Base-by-base conservation (phyloP, 2,113 vertebrate genomes). In the Gyps fulvus region DNA sequence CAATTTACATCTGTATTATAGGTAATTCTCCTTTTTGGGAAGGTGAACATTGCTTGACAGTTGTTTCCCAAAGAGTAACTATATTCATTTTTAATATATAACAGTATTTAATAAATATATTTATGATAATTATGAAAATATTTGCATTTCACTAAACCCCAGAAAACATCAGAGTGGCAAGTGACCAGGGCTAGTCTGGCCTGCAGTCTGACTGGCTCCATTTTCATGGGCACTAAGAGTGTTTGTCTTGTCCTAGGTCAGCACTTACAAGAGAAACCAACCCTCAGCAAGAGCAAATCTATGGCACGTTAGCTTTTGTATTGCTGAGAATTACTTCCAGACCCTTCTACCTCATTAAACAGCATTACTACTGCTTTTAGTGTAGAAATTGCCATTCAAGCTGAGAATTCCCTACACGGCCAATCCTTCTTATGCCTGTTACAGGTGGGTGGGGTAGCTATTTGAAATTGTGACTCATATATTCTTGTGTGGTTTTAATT, bases 391-490 rank as follows among this genome's bases (percentile, higher is more conserved):
- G 47, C 61, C 61, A 22, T 72, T 82, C 43, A 55, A 61, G 49
- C 34, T 40, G 43, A 92, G 47, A 81, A 69, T 57, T 91, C 69
- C 43, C 50, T 74, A 20, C 57, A 16, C 4, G 3, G 50, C 43
- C 42, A 47, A 19, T 76, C 42, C 55, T 87, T 43, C 87, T 74
- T 43, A 34, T 15, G 76, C 1, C 0, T 29, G 13, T 42, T 89
- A 77, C 43, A 72, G 58, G 78, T 95, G 83, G 81, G 73, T 83
- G 87, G 40, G 40, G 90, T 34, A 82, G 31, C 65, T 65, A 26
- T 43, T 21, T 66, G 73, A 87, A 90, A 90, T 78, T 18, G 52
- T 93, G 91, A 97, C 70, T 96, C 94, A 76, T 49, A 29, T 55
- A 49, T 66, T 49, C 52, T 52, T 79, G 65, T 65, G 73, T 79